Conservation (phyloP, 2,888 invertebrate species). For the Rhamnusium bicolor region DNA sequence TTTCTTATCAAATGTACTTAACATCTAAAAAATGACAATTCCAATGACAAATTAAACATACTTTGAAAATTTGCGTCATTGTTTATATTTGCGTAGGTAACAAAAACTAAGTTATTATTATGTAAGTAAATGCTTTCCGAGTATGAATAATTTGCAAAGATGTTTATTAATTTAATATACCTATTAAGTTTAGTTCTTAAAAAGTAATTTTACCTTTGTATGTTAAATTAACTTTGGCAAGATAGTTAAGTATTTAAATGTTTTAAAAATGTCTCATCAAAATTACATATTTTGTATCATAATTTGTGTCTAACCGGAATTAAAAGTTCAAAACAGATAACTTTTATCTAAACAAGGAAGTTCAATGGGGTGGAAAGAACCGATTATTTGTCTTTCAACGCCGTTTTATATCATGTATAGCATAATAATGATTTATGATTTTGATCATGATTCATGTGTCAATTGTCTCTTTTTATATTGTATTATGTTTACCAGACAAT, state of each 20-base stretch:
- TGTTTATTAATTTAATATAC: constrained; percentile 3
- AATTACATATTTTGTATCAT: background rate
- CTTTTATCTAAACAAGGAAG: background rate
- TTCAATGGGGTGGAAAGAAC: background rate
- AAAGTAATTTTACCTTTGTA: background rate
- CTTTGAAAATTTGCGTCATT: constrained; percentile 25
- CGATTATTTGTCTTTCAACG: background rate
- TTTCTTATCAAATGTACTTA: background rate
- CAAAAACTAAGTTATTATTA: constrained; percentile 21
- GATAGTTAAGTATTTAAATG: background rate
- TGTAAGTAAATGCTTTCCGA: constrained; percentile 10
- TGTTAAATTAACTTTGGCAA: background rate
- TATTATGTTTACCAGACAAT: constrained; percentile 14
- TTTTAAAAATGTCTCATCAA: background rate
- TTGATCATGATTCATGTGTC: constrained; percentile 11
- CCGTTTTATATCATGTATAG: background rate
- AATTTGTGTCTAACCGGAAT: background rate
- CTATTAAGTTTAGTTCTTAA: no score
- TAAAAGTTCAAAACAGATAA: background rate
- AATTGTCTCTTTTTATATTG: background rate
- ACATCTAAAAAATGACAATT: background rate
- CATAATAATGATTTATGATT: background rate
- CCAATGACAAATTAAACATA: constrained; percentile 21
- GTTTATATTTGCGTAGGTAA: constrained; percentile 26
- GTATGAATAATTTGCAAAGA: constrained; percentile 14